Evolutionary conservation across 1,140 invertebrate species (phyloP).

Genomic region (Pachypsylla venusta): DNA sequence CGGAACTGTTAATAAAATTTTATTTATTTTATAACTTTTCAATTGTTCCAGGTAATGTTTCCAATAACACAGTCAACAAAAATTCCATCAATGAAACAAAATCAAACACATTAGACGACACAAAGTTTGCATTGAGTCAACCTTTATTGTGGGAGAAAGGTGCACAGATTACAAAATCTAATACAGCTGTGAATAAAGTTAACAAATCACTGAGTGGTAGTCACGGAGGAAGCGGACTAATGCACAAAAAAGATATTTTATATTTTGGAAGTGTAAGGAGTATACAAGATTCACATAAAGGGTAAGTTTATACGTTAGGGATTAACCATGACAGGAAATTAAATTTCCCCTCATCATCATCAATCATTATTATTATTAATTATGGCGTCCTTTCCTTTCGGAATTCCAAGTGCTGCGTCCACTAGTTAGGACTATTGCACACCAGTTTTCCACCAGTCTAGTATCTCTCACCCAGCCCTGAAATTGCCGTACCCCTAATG

Average conservation of each 20-base stretch:
- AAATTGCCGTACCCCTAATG: too few species aligned
- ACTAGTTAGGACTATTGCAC: too few species aligned
- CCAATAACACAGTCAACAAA: background rate
- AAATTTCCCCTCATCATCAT: too few species aligned
- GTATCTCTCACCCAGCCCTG: too few species aligned
- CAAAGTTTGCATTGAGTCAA: slow-evolving; percentile 44
- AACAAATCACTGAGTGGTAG: slow-evolving; percentile 11
- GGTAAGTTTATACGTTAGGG: too few species aligned
- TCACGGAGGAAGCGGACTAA: slow-evolving; percentile 44
- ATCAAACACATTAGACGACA: background rate
- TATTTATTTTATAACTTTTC: too few species aligned
- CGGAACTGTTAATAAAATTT: too few species aligned
- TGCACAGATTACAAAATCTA: slow-evolving; percentile 20
- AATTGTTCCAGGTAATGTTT: slow-evolving; percentile 21
- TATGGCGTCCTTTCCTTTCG: too few species aligned
- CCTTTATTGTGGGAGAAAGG: slow-evolving; percentile 35
- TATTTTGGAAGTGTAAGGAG: slow-evolving; percentile 67
- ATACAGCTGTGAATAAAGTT: slow-evolving; percentile 23
- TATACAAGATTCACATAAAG: slow-evolving; percentile 25
- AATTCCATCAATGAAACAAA: background rate
- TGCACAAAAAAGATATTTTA: slow-evolving; percentile 72
- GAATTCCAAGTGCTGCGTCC: too few species aligned
- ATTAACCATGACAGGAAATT: too few species aligned
- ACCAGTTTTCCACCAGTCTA: too few species aligned
- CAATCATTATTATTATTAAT: too few species aligned